A percentile compares a stretch with the other conserved stretches of the same genome.
Conservation (phyloP, 2,797 vertebrate genomes). For the Galagoides demidoff region DNA sequence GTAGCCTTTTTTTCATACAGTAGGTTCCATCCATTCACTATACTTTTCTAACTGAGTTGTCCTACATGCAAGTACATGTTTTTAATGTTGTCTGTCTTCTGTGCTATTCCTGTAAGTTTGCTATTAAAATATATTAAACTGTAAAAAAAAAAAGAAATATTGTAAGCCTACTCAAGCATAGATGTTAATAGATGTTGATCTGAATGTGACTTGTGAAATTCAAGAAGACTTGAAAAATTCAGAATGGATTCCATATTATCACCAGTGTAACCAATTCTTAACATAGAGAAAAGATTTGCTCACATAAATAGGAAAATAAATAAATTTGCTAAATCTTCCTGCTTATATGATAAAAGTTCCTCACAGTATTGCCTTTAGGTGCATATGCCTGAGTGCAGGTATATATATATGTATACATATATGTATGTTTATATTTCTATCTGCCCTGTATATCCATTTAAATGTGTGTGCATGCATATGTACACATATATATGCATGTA, state of each 20-base stretch:
- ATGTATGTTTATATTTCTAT: not conserved
- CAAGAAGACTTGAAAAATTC: not conserved
- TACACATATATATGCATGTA: not conserved
- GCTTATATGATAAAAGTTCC: not conserved
- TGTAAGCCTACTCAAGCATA: not conserved
- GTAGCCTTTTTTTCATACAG: conserved; percentile 84
- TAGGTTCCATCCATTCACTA: not conserved
- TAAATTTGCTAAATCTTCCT: not conserved
- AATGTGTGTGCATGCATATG: not conserved
- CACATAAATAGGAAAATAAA: not conserved
- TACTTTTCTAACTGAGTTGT: conserved; percentile 81
- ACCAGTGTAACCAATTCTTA: not conserved
- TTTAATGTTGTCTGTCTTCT: conserved; percentile 89
- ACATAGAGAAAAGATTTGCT: not conserved
- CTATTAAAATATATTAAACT: not conserved
- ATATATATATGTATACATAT: not conserved
- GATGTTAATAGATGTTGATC: not conserved
- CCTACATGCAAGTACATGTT: conserved; percentile 86
- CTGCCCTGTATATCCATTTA: not conserved
- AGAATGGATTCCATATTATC: not conserved
- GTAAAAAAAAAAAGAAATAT: not conserved
- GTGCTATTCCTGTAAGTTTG: conserved; percentile 56
- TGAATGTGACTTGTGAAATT: conserved; percentile 1
- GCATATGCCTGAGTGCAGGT: not conserved
- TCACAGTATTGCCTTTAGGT: not conserved